These are phyloP conservation scores for Halictus rubicundus DNA, from an alignment of 1,140 invertebrate genomes.

Conservation along the genomic window DNA sequence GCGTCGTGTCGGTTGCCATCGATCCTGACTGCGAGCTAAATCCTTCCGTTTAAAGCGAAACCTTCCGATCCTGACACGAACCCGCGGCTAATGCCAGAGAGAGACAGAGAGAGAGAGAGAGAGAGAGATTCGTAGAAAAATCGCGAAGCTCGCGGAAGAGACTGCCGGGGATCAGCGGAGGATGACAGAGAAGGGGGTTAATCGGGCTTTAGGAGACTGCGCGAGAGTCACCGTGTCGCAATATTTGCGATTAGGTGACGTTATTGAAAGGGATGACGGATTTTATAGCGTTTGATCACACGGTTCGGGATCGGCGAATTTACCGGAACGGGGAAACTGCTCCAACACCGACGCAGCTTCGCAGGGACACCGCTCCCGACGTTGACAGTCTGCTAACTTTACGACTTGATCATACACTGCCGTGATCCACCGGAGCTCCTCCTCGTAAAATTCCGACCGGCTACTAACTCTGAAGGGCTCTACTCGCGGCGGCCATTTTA, in stretches of 20 bases:
- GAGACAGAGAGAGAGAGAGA: neutral
- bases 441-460: conserved; percentile 11
- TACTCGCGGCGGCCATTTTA: too few relatives aligned
- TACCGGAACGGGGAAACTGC: neutral
- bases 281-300: conserved; percentile 33
- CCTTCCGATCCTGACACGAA: conserved; percentile 6
- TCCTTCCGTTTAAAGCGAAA: conserved; percentile 54
- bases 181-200: neutral
- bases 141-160: too few relatives aligned
- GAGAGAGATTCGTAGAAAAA: neutral
- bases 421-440: neutral
- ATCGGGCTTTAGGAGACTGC: conserved; percentile 18
- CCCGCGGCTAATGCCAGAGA: neutral
- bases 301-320: neutral
- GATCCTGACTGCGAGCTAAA: conserved; percentile 50
- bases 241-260: conserved; percentile 28
- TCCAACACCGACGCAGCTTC: neutral
- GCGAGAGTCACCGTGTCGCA: conserved; percentile 14
- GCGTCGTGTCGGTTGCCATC: conserved; percentile 52
- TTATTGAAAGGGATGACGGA: conserved; percentile 32
- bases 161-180: neutral
- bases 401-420: conserved; percentile 5
- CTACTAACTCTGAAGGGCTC: too few relatives aligned
- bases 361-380: neutral
- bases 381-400: conserved; percentile 18